These are phyloP conservation scores for Pemphigus obesinymphae DNA, from an alignment of 1,140 invertebrate genomes.

Conservation along the genomic window DNA sequence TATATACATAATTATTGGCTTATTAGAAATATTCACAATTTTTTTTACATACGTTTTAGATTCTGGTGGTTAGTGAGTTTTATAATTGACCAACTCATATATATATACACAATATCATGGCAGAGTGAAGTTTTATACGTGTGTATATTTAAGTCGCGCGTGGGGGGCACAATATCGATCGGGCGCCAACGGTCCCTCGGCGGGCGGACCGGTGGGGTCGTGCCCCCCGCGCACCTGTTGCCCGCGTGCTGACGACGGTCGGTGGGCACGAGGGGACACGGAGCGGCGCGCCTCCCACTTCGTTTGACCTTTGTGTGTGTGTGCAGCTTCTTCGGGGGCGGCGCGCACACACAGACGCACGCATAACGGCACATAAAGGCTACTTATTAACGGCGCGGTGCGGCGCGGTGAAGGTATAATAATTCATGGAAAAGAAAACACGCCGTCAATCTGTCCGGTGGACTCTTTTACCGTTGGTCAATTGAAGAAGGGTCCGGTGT, in stretches of 20 bases:
- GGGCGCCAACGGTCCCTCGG: not conserved
- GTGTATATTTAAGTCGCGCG: not conserved
- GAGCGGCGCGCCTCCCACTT: not conserved
- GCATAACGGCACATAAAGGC: not conserved
- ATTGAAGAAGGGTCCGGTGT: no score
- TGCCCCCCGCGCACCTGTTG: conserved; percentile 19
- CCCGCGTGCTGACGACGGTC: not conserved
- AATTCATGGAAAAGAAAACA: not conserved
- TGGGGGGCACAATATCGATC: conserved; percentile 18
- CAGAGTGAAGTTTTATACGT: not conserved
- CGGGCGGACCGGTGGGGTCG: not conserved
- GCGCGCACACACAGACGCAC: not conserved
- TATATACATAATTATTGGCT: no score
- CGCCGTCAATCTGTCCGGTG: not conserved
- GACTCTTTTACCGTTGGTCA: no score
- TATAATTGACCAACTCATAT: no score
- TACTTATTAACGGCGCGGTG: not conserved
- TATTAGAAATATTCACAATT: no score
- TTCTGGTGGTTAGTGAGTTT: no score
- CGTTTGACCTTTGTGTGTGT: conserved; percentile 20
- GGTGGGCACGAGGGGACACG: not conserved
- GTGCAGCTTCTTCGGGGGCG: conserved; percentile 17
- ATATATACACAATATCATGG: not conserved
- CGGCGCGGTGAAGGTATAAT: no score
- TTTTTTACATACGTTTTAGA: no score